Percentiles rank a stretch among this genome's conserved stretches.
Conservation (phyloP, 2,797 vertebrate species). For the Australoheros facetus region DNA sequence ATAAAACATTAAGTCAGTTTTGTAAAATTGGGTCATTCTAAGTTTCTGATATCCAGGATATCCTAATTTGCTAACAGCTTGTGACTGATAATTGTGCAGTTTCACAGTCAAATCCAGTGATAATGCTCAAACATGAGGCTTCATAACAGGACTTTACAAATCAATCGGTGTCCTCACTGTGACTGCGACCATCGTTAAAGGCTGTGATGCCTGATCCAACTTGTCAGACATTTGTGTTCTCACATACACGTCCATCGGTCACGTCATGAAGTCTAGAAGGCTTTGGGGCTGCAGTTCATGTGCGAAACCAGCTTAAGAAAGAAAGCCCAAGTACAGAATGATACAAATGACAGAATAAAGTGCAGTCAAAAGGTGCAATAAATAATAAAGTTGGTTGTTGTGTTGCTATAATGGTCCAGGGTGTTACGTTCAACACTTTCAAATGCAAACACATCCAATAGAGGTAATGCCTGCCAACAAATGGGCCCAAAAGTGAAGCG, state of each 20-base stretch:
- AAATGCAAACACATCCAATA: conserved; percentile 61
- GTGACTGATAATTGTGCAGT: neutral
- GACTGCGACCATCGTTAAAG: neutral
- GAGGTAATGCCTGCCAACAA: conserved; percentile 73
- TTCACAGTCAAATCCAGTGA: neutral
- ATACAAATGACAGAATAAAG: neutral
- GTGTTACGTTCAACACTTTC: conserved; percentile 60
- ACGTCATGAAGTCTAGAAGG: neutral
- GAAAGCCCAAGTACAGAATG: fast-evolving
- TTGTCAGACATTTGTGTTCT: neutral
- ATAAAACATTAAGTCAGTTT: neutral
- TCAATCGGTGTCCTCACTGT: neutral
- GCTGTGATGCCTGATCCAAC: neutral
- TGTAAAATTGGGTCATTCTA: no score
- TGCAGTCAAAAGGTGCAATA: conserved; percentile 9
- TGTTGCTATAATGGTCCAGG: neutral
- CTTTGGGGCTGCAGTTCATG: neutral
- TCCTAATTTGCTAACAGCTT: neutral
- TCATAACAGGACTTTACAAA: neutral
- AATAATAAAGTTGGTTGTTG: conserved; percentile 16
- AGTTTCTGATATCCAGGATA: neutral
- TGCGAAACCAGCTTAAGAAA: neutral
- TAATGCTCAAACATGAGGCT: fast-evolving
- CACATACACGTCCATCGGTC: neutral
- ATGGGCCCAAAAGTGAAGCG: conserved; percentile 70